Evolutionary conservation across 2,888 invertebrate genomes (phyloP), one percentile per base, ranked within the genome.

Genomic region (Mythimna impura): DNA sequence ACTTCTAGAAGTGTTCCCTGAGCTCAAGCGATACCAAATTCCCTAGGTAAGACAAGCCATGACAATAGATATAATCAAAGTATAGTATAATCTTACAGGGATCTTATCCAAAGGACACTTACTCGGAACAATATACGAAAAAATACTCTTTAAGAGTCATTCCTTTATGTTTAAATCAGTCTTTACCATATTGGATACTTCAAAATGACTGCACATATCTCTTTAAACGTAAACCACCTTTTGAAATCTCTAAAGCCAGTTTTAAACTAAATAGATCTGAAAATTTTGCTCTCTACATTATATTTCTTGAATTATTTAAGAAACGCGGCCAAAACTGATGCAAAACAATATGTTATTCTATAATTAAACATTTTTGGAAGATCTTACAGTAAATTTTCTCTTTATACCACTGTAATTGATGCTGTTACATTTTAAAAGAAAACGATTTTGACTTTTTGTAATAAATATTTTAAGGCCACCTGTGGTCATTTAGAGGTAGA

Each of bases 1-100:
- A 65, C 95, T 98, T 86, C 91, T 97, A 78, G 97, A 97, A 93
- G 96, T 97, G 85, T 98, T 97, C 90, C 97, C 97, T 22, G 97
- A 98, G 94, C 95, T 97, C 84, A 97, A 97, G 81, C 96, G 97
- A 82, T 96, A 96, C 86, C 93, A 94, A 78, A 90, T 80, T 71
- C 71, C 77, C 66, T 89, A 89, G 84, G 87, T 89, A 88, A 89
- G 89, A 83, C 83, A 78, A 84, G 82, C 85, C 78, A 82, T 87
- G 90, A 91, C 90, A 90, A 89, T 91, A 91, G 89, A 86, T 83
- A 47, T 76, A 81, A 62, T 71, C 68, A 73, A 68, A 76, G n/a
- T 75, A 69, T 87, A 83, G 83, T 82, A 72, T 85, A 85, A 84
- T 81, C 84, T 86, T 89, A 91, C 88, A 89, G 88, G 90, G 90